These are phyloP conservation scores for Drosophila pseudoobscura DNA, from an alignment of 1,140 invertebrate species.

Conservation along the genomic window DNA sequence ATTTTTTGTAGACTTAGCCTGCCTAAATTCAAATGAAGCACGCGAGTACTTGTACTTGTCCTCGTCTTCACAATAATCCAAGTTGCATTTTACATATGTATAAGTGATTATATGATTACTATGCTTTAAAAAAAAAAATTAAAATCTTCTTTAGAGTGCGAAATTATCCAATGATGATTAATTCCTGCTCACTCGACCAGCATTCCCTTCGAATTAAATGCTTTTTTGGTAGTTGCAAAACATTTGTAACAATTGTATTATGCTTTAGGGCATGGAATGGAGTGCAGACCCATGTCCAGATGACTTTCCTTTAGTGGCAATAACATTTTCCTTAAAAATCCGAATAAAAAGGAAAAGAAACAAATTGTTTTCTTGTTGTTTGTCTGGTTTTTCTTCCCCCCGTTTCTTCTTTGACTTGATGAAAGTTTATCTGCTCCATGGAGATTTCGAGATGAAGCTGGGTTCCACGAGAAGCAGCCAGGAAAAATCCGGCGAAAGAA, in stretches of 20 bases:
- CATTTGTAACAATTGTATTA: slow-evolving; percentile 49
- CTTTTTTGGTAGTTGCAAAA: slow-evolving; percentile 14
- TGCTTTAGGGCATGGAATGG: slow-evolving; percentile 35
- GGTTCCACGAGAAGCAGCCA: slow-evolving; percentile 14
- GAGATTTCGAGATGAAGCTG: slow-evolving; percentile 2
- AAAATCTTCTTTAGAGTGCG: too few species aligned
- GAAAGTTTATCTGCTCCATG: slow-evolving; percentile 61
- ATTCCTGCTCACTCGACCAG: neutral
- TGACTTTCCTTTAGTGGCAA: slow-evolving; percentile 43
- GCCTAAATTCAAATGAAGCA: slow-evolving; percentile 35
- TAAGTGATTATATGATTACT: too few species aligned
- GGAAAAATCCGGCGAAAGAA: slow-evolving; percentile 27
- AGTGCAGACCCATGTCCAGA: slow-evolving; percentile 39
- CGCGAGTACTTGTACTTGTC: neutral
- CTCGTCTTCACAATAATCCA: too few species aligned
- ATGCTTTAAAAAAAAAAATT: too few species aligned
- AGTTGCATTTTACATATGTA: too few species aligned
- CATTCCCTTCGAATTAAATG: slow-evolving; percentile 26
- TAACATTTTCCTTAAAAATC: slow-evolving; percentile 68
- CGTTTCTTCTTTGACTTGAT: slow-evolving; percentile 54
- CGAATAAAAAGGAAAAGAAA: slow-evolving; percentile 29
- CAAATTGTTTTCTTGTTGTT: slow-evolving; percentile 47
- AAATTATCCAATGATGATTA: neutral
- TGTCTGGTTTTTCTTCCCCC: slow-evolving; percentile 14
- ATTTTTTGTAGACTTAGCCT: slow-evolving; percentile 33